A percentile compares a stretch with the other conserved stretches of the same genome.
phyloP scores from a whole-genome alignment of 1,140 invertebrate genomes.

The Radopholus similis region DNA sequence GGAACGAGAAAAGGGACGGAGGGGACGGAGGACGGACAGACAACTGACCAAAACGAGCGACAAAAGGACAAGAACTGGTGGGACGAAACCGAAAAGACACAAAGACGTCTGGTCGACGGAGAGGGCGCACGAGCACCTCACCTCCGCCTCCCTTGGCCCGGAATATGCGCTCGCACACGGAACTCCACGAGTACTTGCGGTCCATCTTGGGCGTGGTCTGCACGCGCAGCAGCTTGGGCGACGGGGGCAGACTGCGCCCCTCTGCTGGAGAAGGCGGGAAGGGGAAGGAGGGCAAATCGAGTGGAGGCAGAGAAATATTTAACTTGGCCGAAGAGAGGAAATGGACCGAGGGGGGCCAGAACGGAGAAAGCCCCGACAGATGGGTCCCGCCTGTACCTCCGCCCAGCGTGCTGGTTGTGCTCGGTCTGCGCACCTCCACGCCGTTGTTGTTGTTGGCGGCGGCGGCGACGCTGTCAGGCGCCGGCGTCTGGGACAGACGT shows the following conservation, averaged over 20 bases:
- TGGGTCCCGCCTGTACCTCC: constrained; percentile 1
- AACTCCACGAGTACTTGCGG: too few relatives aligned
- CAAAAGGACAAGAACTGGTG: constrained; percentile 2
- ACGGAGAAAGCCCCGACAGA: background rate
- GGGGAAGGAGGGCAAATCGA: background rate
- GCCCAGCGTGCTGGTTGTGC: constrained; percentile 8
- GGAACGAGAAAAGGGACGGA: background rate
- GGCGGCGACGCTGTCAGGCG: constrained; percentile 12
- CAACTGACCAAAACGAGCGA: constrained; percentile 6
- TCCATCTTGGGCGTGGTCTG: too few relatives aligned
- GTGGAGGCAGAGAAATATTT: too few relatives aligned
- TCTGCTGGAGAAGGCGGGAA: background rate
- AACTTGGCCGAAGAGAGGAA: background rate
- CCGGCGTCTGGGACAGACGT: constrained; percentile 35
- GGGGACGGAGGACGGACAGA: background rate
- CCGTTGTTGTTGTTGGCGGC: constrained; percentile 1
- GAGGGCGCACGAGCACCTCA: too few relatives aligned
- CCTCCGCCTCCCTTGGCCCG: too few relatives aligned
- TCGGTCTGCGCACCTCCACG: background rate
- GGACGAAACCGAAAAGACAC: background rate
- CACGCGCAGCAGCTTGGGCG: too few relatives aligned
- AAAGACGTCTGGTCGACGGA: too few relatives aligned
- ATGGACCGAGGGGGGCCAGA: background rate
- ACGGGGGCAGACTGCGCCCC: too few relatives aligned
- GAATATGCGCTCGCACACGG: too few relatives aligned